Conservation (phyloP, 2,888 invertebrate species). For the Eremobia ochroleuca region DNA sequence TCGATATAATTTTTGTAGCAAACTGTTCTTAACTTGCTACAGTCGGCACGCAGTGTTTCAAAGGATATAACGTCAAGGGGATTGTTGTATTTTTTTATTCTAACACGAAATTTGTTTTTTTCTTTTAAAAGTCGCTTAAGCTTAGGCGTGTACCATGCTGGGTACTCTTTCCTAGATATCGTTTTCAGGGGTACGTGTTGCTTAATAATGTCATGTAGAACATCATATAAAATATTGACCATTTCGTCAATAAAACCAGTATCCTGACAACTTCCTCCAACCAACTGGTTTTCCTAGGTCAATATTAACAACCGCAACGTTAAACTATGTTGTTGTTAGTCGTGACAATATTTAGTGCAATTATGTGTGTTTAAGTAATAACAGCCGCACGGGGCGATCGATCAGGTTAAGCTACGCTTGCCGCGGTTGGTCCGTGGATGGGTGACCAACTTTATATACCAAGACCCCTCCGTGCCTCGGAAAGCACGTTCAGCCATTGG, state of each 20-base stretch:
- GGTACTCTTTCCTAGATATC: too few species aligned
- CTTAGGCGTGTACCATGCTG: too few species aligned
- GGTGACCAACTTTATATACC: background rate
- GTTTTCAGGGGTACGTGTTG: too few species aligned
- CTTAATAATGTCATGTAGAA: too few species aligned
- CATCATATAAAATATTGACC: too few species aligned
- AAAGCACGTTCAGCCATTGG: background rate
- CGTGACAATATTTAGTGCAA: background rate
- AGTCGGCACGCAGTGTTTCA: too few species aligned
- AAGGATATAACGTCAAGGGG: too few species aligned
- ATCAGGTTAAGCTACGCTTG: background rate
- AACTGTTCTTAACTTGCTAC: too few species aligned
- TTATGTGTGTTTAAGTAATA: background rate
- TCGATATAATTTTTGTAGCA: too few species aligned
- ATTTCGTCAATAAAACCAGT: slow-evolving; percentile 42
- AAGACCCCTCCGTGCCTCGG: background rate
- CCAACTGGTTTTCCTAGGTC: slow-evolving; percentile 40
- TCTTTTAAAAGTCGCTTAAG: too few species aligned
- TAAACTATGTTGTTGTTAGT: background rate
- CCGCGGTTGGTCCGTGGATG: background rate
- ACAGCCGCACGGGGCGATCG: background rate
- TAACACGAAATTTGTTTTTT: too few species aligned
- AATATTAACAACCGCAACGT: slow-evolving; percentile 1
- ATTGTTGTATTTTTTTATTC: too few species aligned
- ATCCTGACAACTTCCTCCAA: slow-evolving; percentile 31